Base-by-base conservation (phyloP, 2,113 vertebrate genomes). In the Fregata magnificens region DNA sequence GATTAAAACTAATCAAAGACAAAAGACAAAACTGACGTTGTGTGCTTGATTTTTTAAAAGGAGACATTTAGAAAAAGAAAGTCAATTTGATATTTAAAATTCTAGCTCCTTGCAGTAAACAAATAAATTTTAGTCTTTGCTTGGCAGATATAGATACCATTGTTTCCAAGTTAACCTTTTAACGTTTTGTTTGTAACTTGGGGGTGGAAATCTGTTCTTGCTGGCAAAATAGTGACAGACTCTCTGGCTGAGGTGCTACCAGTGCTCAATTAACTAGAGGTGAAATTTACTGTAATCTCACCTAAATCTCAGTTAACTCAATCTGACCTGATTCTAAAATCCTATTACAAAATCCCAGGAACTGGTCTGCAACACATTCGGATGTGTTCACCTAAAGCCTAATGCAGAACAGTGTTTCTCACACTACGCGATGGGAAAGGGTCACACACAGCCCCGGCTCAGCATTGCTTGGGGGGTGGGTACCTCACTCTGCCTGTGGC, bases 371-470 rank as follows among this genome's bases (percentile, higher is more conserved):
- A 50, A 1, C 7, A 32, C 22, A 28, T 63, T 86, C 38, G 55
- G 82, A 17, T 5, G 25, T 7, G 15, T 42, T 58, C 34, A 19
- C 28, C 14, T 26, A 82, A 67, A 83, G 47, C 17, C 58, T 20
- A 18, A 31, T 3, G 0, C 77, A 80, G 38, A n/a, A 4, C 34
- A 13, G 17, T 6, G 32, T 18, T 38, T 65, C 11, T 56, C 38
- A 36, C 29, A 17, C 11, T 10, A 0, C 2, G 0, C 3, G 5
- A 18, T 13, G 26, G 45, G 19, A 8, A n/a, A 29, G 11, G 22
- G 24, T 29, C 29, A 34, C 44, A 18, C 6, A 5, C 10, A 77
- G 56, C 25, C 76, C 25, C 58, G 47, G 69, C 49, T 44, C 44
- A 47, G n/a, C 31, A 11, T 3, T 50, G 66, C 38, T 17, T 66